These are phyloP conservation scores for Philantomba maxwellii DNA, from an alignment of 2,113 vertebrate genomes.

Conservation along the genomic window DNA sequence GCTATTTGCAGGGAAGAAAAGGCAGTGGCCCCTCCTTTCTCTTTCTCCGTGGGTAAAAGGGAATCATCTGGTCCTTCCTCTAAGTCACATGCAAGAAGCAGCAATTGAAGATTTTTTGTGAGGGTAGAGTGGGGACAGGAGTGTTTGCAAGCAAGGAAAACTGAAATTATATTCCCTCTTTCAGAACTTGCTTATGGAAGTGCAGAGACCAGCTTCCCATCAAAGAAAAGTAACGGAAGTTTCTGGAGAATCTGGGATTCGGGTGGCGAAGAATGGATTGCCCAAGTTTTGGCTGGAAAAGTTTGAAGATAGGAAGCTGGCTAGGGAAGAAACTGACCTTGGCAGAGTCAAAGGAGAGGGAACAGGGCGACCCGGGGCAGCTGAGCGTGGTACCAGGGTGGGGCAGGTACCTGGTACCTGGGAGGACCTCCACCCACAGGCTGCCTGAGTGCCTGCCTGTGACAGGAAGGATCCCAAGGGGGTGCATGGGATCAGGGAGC, in stretches of 20 bases:
- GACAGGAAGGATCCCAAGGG: not conserved
- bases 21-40: accelerated
- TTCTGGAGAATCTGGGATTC: not conserved
- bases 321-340: not conserved
- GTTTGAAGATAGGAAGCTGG: not conserved
- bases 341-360: not conserved
- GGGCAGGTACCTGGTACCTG: not conserved
- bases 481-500: accelerated
- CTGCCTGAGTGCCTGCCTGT: not conserved
- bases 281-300: not conserved
- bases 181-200: not conserved
- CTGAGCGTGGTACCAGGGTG: not conserved
- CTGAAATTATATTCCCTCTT: not conserved
- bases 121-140: accelerated
- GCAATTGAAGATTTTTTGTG: not conserved
- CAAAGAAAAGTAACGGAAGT: not conserved
- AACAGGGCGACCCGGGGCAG: too few relatives aligned
- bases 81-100: not conserved
- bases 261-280: not conserved
- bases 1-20: not conserved
- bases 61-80: not conserved
- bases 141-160: not conserved
- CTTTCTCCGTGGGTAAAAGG: not conserved
- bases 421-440: not conserved
- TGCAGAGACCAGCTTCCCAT: not conserved